phyloP scores from a whole-genome alignment of 2,113 vertebrate species.

The Prunella himalayana region DNA sequence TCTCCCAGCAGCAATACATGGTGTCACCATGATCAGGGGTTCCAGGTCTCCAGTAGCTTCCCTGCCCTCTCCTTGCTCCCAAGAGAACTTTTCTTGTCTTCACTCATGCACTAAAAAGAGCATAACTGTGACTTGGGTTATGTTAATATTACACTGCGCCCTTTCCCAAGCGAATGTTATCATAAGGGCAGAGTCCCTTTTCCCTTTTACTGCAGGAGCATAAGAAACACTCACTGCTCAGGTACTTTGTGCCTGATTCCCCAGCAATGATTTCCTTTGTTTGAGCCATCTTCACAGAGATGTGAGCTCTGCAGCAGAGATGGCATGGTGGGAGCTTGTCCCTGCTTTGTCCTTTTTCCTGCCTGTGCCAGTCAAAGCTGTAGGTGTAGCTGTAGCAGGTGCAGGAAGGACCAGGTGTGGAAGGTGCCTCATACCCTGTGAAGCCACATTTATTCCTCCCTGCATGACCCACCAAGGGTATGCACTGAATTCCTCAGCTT shows the following conservation, averaged over 20 bases:
- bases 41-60: not conserved
- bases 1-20: rapidly evolving
- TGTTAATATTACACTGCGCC: not conserved
- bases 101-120: not conserved
- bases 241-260: not conserved
- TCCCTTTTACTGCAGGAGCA: not conserved
- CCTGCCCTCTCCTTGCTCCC: not conserved
- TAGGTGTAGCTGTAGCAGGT: not conserved
- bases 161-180: not conserved
- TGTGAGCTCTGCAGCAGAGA: not conserved
- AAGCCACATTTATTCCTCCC: not conserved
- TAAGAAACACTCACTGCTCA: not conserved
- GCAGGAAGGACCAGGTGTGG: not conserved
- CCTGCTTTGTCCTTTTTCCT: not conserved
- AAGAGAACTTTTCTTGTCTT: not conserved
- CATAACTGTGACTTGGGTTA: not conserved
- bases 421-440: not conserved
- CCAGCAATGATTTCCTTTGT: not conserved
- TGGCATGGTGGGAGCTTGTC: not conserved
- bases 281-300: not conserved
- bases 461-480: not conserved
- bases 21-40: not conserved
- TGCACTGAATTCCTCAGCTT: not conserved
- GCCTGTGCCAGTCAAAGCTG: not conserved
- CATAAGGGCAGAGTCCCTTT: not conserved